Percentiles rank a stretch among this genome's conserved stretches.
Conservation (phyloP, 1,140 invertebrate species). For the Hylaeus anthracinus region DNA sequence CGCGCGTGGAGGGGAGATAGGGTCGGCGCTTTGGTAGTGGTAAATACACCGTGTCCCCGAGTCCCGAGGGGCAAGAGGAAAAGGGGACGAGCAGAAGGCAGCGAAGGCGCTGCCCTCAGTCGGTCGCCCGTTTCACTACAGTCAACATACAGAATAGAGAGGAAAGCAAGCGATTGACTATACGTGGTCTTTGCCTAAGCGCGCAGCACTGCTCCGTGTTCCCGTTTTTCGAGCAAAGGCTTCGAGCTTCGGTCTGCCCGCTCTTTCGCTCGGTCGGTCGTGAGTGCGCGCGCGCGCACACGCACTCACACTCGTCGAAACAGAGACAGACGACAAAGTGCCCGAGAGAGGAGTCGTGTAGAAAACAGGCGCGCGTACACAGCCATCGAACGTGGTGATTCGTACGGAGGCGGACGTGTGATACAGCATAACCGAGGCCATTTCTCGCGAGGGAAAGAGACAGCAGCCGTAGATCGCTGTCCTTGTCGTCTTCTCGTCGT, state of each 20-base stretch:
- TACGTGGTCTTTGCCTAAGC: constrained; percentile 41
- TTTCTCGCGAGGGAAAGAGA: constrained; percentile 24
- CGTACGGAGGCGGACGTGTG: constrained; percentile 35
- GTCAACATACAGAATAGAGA: constrained; percentile 58
- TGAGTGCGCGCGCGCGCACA: constrained; percentile 32
- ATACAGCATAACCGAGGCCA: constrained; percentile 48
- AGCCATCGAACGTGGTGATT: constrained; percentile 48
- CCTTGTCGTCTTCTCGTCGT: constrained; percentile 1
- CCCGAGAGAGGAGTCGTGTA: constrained; percentile 26
- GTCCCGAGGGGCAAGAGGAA: constrained; percentile 38
- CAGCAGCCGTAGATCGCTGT: constrained; percentile 1
- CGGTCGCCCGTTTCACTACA: constrained; percentile 68
- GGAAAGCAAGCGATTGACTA: constrained; percentile 53
- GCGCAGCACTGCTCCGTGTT: constrained; percentile 61
- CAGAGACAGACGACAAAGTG: constrained; percentile 12
- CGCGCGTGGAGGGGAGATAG: constrained; percentile 29
- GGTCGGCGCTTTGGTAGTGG: constrained; percentile 36
- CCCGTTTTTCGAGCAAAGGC: constrained; percentile 64
- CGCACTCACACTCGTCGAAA: constrained; percentile 25
- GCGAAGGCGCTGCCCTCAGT: constrained; percentile 72
- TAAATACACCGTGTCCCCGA: no score
- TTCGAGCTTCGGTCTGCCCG: constrained; percentile 43
- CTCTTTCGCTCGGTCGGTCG: constrained; percentile 40
- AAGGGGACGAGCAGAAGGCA: constrained; percentile 41
- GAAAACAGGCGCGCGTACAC: constrained; percentile 37